phyloP scores from a whole-genome alignment of 2,797 vertebrate species.

The Hydrolagus colliei region DNA sequence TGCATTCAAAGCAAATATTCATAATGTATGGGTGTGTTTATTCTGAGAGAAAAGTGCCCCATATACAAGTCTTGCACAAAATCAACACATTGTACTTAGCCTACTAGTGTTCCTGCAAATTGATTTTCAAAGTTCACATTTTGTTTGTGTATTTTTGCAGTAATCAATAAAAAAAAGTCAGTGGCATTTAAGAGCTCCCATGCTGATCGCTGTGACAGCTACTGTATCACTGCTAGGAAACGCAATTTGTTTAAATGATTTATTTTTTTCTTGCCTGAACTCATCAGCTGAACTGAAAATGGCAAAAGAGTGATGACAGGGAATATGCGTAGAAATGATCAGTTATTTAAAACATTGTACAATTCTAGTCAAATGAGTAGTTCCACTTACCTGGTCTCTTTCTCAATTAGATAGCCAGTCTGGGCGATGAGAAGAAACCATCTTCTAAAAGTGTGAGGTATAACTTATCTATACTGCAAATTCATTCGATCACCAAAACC shows the following conservation, averaged over 20 bases:
- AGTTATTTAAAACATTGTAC: neutral
- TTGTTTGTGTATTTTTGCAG: constrained; percentile 45
- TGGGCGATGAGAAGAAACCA: too few relatives aligned
- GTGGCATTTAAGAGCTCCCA: constrained; percentile 44
- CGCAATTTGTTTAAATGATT: constrained; percentile 43
- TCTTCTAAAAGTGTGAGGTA: too few relatives aligned
- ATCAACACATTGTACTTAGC: too few relatives aligned
- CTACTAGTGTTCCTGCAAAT: constrained; percentile 34
- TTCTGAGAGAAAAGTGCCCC: too few relatives aligned
- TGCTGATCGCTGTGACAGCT: constrained; percentile 47
- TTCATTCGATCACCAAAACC: too few relatives aligned
- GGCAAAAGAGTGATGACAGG: constrained; percentile 25
- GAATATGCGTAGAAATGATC: constrained; percentile 23
- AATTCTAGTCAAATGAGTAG: too few relatives aligned
- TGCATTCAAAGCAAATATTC: too few relatives aligned
- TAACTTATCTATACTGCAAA: too few relatives aligned
- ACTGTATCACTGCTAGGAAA: constrained; percentile 48
- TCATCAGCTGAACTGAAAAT: constrained; percentile 42
- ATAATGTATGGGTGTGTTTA: too few relatives aligned
- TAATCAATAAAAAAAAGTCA: constrained; percentile 44
- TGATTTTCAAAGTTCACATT: constrained; percentile 44
- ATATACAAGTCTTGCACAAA: too few relatives aligned
- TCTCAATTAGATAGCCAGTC: too few relatives aligned
- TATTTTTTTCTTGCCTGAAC: constrained; percentile 44
- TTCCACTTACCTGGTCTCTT: too few relatives aligned